Evolutionary conservation across 2,888 invertebrate genomes (phyloP).

Genomic region (Drosophila kuntzei): DNA sequence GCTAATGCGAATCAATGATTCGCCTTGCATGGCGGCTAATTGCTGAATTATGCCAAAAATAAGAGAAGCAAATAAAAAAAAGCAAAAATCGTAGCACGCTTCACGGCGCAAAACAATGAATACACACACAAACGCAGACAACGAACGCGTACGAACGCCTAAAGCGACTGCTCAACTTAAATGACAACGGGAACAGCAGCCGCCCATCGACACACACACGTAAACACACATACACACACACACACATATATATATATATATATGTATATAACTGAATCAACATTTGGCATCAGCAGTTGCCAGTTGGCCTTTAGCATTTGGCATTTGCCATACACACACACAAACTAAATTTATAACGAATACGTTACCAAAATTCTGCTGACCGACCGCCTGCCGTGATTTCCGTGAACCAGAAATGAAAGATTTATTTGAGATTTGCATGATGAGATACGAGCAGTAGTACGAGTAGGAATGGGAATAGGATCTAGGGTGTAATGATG

Average conservation of each 20-base stretch:
- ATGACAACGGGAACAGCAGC: slow-evolving; percentile 13
- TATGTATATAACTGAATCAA: slow-evolving; percentile 28
- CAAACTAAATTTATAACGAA: slow-evolving; percentile 19
- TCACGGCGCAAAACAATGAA: slow-evolving; percentile 42
- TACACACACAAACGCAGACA: slow-evolving; percentile 10
- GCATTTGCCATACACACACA: slow-evolving; percentile 16
- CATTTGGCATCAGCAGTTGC: slow-evolving; percentile 40
- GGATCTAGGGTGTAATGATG: not conserved
- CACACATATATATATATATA: slow-evolving; percentile 4
- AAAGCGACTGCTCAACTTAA: slow-evolving; percentile 12
- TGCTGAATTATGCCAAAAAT: slow-evolving; percentile 65
- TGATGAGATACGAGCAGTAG: slow-evolving; percentile 65
- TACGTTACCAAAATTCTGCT: slow-evolving; percentile 14
- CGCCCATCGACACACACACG: slow-evolving; percentile 10
- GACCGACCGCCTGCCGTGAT: slow-evolving; percentile 68
- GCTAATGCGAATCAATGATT: slow-evolving; percentile 54
- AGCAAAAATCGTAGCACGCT: slow-evolving; percentile 41
- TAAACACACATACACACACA: slow-evolving; percentile 7
- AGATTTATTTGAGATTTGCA: slow-evolving; percentile 80
- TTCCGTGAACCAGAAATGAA: slow-evolving; percentile 73
- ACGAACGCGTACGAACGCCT: slow-evolving; percentile 21
- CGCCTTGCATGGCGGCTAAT: slow-evolving; percentile 57
- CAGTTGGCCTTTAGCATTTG: slow-evolving; percentile 38
- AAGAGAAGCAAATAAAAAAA: slow-evolving; percentile 1
- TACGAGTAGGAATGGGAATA: not conserved